Percentiles rank a stretch among this genome's conserved stretches.
Conservation (phyloP, 2,113 vertebrate species). For the Peromyscus polionotus region DNA sequence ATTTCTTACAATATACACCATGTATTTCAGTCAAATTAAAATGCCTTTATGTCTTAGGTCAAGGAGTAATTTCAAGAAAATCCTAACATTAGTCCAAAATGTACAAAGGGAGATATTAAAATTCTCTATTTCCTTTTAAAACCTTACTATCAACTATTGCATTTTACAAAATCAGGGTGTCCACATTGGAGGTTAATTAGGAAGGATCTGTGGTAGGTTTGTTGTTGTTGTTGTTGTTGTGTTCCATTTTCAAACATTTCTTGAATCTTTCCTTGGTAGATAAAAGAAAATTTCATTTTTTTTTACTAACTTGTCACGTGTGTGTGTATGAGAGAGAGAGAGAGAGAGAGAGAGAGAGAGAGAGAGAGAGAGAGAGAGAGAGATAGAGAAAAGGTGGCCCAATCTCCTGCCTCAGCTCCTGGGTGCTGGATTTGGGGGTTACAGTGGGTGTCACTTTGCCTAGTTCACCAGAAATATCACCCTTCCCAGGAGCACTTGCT, state of each 20-base stretch:
- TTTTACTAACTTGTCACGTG: not conserved
- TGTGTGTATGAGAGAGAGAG: not conserved
- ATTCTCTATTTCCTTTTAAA: not conserved
- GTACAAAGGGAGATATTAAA: not conserved
- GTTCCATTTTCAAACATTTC: conserved; percentile 65
- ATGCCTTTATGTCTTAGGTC: not conserved
- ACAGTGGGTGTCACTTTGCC: not conserved
- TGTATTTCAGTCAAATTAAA: not conserved
- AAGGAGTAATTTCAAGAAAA: conserved; percentile 37
- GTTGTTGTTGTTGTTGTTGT: not conserved
- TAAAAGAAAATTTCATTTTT: conserved; percentile 51
- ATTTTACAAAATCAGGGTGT: not conserved
- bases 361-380: no score
- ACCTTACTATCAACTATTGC: not conserved
- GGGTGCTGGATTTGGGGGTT: not conserved
- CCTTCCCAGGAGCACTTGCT: not conserved
- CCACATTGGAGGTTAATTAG: not conserved
- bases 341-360: not conserved
- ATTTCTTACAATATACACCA: not conserved
- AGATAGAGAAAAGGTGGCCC: no score
- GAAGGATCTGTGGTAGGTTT: not conserved
- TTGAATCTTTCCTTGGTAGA: conserved; percentile 41
- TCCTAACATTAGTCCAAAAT: not conserved
- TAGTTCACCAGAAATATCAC: not conserved
- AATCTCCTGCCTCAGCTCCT: not conserved